These are phyloP conservation scores for Turdus rufiventris DNA, from an alignment of 2,113 vertebrate genomes.

Conservation along the genomic window DNA sequence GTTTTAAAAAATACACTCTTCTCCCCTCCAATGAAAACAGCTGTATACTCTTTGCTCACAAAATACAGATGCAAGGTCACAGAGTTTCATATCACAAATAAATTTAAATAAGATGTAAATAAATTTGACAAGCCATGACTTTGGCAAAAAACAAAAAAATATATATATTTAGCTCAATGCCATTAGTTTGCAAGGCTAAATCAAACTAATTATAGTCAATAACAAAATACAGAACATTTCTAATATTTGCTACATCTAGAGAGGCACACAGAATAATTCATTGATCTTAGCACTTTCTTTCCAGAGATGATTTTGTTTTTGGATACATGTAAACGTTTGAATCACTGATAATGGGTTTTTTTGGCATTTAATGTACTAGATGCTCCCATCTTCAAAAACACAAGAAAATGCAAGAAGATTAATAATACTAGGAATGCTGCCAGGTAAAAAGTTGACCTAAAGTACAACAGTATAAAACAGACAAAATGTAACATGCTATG, in stretches of 20 bases:
- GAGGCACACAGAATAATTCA: constrained; percentile 84
- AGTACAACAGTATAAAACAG: constrained; percentile 86
- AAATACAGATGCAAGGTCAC: constrained; percentile 74
- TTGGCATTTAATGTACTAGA: constrained; percentile 85
- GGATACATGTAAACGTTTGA: constrained; percentile 90
- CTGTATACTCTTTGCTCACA: constrained; percentile 38
- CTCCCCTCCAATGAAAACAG: constrained; percentile 35
- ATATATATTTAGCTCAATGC: constrained; percentile 83
- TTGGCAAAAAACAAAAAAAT: constrained; percentile 78
- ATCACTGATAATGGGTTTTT: constrained; percentile 74
- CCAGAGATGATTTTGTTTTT: constrained; percentile 87
- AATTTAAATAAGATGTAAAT: constrained; percentile 76
- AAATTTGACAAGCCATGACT: constrained; percentile 81
- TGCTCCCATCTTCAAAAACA: constrained; percentile 85
- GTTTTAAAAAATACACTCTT: constrained; percentile 50
- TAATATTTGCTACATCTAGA: constrained; percentile 87
- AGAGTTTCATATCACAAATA: constrained; percentile 74
- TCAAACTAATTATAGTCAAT: constrained; percentile 81
- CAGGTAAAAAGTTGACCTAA: constrained; percentile 89
- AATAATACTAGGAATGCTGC: constrained; percentile 92
- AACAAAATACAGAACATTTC: constrained; percentile 83
- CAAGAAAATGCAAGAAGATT: constrained; percentile 85
- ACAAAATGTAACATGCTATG: constrained; percentile 89
- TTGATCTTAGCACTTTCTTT: constrained; percentile 78
- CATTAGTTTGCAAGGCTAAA: constrained; percentile 84